These are phyloP conservation scores for Triplophysa yarkandensis DNA, from an alignment of 2,797 vertebrate genomes.

Conservation along the genomic window DNA sequence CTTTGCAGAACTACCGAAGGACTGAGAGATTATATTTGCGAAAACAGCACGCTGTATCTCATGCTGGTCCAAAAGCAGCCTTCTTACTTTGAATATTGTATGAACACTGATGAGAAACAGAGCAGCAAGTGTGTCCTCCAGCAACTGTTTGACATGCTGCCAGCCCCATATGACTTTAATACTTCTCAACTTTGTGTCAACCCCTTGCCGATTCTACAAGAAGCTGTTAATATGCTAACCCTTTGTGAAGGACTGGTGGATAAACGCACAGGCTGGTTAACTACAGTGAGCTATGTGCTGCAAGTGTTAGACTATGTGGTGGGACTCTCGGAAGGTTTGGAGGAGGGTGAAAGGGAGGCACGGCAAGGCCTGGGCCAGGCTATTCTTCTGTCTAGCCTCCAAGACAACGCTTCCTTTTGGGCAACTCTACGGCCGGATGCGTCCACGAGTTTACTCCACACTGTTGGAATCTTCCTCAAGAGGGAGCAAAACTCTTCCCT, in stretches of 20 bases:
- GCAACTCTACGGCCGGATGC: constrained; percentile 76
- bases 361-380: constrained; percentile 81
- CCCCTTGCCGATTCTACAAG: constrained; percentile 77
- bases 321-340: constrained; percentile 76
- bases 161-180: constrained; percentile 76
- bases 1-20: constrained; percentile 69
- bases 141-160: constrained; percentile 81
- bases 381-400: constrained; percentile 88
- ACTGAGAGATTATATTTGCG: constrained; percentile 80
- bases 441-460: constrained; percentile 79
- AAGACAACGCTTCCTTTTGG: constrained; percentile 88
- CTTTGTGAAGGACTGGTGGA: constrained; percentile 77
- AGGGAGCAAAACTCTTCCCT: constrained; percentile 72
- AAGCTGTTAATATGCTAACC: constrained; percentile 78
- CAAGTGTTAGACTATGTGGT: constrained; percentile 83
- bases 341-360: constrained; percentile 79
- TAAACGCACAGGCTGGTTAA: constrained; percentile 75
- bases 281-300: constrained; percentile 80
- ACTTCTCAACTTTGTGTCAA: constrained; percentile 82
- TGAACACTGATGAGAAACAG: constrained; percentile 64
- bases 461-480: constrained; percentile 81
- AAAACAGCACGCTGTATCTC: constrained; percentile 74
- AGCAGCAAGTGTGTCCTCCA: constrained; percentile 81
- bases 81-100: constrained; percentile 72
- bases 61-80: constrained; percentile 68